Evolutionary conservation across 2,797 vertebrate species (phyloP), one percentile per base, ranked within the genome.

Genomic region (Novumbra hubbsi): DNA sequence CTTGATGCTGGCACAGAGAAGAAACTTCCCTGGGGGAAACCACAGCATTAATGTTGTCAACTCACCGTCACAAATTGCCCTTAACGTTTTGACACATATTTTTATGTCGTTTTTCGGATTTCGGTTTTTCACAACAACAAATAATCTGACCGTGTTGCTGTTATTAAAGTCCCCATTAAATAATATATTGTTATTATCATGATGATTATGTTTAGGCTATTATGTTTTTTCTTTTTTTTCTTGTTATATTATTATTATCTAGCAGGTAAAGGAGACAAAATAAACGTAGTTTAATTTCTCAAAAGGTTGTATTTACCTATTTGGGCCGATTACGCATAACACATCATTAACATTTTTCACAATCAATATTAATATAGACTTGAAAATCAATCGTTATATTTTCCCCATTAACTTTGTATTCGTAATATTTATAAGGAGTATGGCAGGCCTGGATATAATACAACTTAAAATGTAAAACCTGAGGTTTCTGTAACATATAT

Each of bases 21-120:
- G 87, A 81, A 83, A 86, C 78, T 73, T 75, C 72, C 84, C 72
- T 74, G 30, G 76, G 63, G 79, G 76, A 73, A 80, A 73, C 27
- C 60, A 57, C 72, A 79, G 30, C 70, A 81, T 71, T 80, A 73
- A 27, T 72, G 55, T 71, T 57, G 64, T 32, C 62, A 72, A 57
- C 69, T 73, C 60, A 30, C 70, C 66, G 41, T 34, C 68, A 71
- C 71, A 78, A 72, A 78, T 74, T 52, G 50, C 34, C 60, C 68
- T 64, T 70, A 45, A 66, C 69, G 38, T 69, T 52, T 38, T 45
- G n/a, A 71, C 50, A 30, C 28, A 66, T 65, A 45, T 45, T 12
- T 45, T 45, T 14, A 45, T 45, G 41, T 45, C 8, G 32, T 32
- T 41, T 7, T 41, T 41, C 9, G 41, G 41, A 45, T 45, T 12